Conservation (phyloP, 2,113 vertebrate genomes). For the Gymnobelideus leadbeateri region DNA sequence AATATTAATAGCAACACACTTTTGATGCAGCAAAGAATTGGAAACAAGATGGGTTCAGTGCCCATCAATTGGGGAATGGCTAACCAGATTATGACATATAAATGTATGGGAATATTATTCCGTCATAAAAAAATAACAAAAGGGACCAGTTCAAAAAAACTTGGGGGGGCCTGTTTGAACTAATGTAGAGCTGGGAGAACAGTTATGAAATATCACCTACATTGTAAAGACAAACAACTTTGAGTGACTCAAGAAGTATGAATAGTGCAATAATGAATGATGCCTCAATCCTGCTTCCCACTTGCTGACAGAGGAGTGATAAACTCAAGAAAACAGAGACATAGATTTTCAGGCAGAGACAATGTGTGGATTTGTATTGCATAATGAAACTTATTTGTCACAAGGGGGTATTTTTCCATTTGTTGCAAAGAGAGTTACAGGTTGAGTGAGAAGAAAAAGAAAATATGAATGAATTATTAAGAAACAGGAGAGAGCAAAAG, state of each 20-base stretch:
- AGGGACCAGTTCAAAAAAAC: not conserved
- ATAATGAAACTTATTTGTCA: not conserved
- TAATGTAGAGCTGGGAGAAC: not conserved
- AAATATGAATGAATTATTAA: not conserved
- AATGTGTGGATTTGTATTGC: not conserved
- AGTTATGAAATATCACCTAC: not conserved
- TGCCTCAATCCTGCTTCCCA: not conserved
- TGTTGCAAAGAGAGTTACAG: not conserved
- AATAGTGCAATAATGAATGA: not conserved
- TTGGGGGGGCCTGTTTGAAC: not conserved
- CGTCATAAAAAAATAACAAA: not conserved
- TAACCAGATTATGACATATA: not conserved
- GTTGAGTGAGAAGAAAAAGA: not conserved
- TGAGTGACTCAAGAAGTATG: not conserved
- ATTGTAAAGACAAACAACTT: not conserved
- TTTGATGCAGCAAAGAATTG: not conserved
- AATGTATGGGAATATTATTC: not conserved
- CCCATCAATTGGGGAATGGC: not conserved
- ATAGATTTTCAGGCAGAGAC: not conserved
- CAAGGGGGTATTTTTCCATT: not conserved
- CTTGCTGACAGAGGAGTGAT: not conserved
- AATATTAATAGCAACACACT: not conserved
- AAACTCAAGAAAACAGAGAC: not conserved
- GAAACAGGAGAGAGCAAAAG: not conserved
- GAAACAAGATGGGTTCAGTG: not conserved